A percentile compares a stretch with the other conserved stretches of the same genome.
phyloP scores from a whole-genome alignment of 1,140 invertebrate species.

The Daktulosphaira vitifoliae region DNA sequence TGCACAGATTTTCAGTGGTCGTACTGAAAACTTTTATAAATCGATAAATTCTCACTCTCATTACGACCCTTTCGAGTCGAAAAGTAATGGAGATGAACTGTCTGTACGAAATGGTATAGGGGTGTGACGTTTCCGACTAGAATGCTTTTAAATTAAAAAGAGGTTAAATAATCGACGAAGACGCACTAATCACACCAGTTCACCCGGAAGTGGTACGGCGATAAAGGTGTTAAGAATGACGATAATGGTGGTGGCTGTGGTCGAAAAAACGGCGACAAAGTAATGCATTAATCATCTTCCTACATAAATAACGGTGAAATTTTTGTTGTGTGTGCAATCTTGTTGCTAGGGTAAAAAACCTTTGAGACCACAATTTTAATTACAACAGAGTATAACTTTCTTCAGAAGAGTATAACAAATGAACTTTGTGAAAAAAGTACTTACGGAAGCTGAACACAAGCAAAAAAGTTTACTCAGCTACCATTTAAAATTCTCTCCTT shows the following conservation, averaged over 20 bases:
- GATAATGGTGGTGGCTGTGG: no score
- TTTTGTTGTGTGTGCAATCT: constrained; percentile 3
- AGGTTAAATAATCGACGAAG: background rate
- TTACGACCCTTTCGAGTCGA: background rate
- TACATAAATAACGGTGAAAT: constrained; percentile 4
- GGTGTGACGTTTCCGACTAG: background rate
- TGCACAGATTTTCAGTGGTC: background rate
- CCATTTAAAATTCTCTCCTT: no score
- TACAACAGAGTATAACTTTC: no score
- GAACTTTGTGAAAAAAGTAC: no score
- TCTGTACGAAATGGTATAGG: no score
- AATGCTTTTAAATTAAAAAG: constrained; percentile 6
- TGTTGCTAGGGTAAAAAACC: background rate
- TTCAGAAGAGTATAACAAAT: no score
- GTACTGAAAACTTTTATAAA: constrained; percentile 5
- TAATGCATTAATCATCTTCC: constrained; percentile 18
- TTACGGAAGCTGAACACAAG: no score
- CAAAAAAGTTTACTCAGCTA: no score
- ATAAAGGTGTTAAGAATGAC: no score
- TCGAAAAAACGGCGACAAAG: background rate
- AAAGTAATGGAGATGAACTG: no score
- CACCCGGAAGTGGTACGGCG: background rate
- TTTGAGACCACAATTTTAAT: background rate
- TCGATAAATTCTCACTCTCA: background rate
- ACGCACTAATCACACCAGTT: background rate